Evolutionary conservation across 2,888 invertebrate genomes (phyloP).

Genomic region (Harpalus rubripes): DNA sequence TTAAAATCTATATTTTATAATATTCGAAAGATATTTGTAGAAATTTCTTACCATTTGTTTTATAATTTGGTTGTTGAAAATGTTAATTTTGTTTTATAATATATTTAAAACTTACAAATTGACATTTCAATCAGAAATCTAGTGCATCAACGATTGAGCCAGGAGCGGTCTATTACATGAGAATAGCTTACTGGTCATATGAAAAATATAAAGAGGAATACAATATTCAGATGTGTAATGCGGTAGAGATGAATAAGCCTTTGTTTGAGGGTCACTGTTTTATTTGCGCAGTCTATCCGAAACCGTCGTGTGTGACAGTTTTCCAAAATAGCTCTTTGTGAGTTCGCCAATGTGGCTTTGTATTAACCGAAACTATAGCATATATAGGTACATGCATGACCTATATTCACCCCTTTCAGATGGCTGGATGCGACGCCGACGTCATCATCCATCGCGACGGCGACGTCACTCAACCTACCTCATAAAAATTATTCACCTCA

Average conservation of each 20-base stretch:
- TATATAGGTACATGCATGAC: slow-evolving; percentile 56
- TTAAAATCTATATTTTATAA: too few species aligned
- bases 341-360: slow-evolving; percentile 47
- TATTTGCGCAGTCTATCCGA: slow-evolving; percentile 49
- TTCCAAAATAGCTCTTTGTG: slow-evolving; percentile 61
- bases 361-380: slow-evolving; percentile 58
- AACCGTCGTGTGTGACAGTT: slow-evolving; percentile 50
- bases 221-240: neutral
- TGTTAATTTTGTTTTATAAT: too few species aligned
- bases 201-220: neutral
- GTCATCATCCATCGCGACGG: slow-evolving; percentile 22
- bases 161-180: too few species aligned
- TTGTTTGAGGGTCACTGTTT: slow-evolving; percentile 41
- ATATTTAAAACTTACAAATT: too few species aligned
- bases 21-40: too few species aligned
- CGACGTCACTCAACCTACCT: slow-evolving; percentile 39
- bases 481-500: slow-evolving; percentile 26
- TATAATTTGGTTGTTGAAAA: too few species aligned
- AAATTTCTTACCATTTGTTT: too few species aligned
- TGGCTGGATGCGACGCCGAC: slow-evolving; percentile 34
- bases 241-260: neutral
- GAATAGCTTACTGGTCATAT: neutral
- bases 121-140: too few species aligned
- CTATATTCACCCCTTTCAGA: slow-evolving; percentile 60
- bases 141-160: too few species aligned